A percentile compares a stretch with the other conserved stretches of the same genome.
phyloP scores from a whole-genome alignment of 2,888 invertebrate genomes.

The Agrochola macilenta region DNA sequence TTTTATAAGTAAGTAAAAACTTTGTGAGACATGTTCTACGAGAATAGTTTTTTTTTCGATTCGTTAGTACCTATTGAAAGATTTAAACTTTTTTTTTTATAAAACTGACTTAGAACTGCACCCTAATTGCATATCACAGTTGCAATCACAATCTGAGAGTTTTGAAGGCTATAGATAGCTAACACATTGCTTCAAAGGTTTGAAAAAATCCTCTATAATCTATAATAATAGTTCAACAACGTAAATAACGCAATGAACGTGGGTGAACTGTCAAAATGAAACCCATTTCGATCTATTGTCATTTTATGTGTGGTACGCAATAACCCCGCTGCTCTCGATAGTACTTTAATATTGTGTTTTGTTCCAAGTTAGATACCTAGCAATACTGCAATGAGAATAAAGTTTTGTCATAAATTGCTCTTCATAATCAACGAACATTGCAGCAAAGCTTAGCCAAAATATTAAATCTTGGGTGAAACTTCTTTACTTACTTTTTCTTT shows the following conservation, averaged over 20 bases:
- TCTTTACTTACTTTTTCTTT: background rate
- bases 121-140: too few relatives aligned
- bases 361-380: background rate
- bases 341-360: background rate
- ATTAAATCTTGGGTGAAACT: background rate
- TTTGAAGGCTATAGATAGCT: too few relatives aligned
- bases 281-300: too few relatives aligned
- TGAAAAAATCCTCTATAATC: too few relatives aligned
- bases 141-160: too few relatives aligned
- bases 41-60: background rate
- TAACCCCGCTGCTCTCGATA: background rate
- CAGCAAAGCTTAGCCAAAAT: background rate
- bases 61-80: background rate
- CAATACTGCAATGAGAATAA: background rate
- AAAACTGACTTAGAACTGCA: background rate
- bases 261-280: too few relatives aligned
- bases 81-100: slow-evolving; percentile 7
- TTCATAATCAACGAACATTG: background rate
- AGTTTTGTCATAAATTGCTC: background rate
- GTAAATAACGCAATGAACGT: too few relatives aligned
- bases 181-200: too few relatives aligned
- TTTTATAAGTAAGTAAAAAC: background rate
- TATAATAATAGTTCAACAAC: too few relatives aligned
- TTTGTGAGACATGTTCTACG: background rate
- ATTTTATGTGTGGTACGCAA: too few relatives aligned